These are phyloP conservation scores for Thoracochromis brauschi DNA, from an alignment of 2,113 vertebrate species.

Conservation along the genomic window DNA sequence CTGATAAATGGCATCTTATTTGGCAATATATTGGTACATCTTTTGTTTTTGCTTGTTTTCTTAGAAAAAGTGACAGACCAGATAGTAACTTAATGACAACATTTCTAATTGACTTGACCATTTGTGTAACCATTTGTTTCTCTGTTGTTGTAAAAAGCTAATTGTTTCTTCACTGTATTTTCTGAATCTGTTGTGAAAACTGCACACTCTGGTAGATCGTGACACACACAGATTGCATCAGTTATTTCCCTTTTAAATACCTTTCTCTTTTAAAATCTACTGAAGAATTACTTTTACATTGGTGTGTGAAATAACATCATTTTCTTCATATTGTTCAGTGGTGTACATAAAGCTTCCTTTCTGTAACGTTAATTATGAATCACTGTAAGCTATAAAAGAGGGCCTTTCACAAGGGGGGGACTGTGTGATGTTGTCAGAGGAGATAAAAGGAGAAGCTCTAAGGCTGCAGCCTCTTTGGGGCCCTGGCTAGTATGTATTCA, in stretches of 20 bases:
- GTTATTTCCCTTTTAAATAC: background rate
- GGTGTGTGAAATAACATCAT: background rate
- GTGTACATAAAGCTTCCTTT: background rate
- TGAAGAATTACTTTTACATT: background rate
- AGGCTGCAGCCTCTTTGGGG: constrained; percentile 57
- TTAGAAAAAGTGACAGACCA: background rate
- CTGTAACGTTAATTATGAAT: constrained; percentile 57
- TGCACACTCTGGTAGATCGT: background rate
- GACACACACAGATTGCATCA: background rate
- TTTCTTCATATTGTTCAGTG: background rate
- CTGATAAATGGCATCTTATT: background rate
- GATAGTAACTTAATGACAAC: background rate
- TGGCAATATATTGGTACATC: background rate
- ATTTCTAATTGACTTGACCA: background rate
- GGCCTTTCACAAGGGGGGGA: constrained; percentile 26
- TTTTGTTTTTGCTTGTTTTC: background rate
- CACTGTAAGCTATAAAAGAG: constrained; percentile 43
- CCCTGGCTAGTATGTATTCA: constrained; percentile 58
- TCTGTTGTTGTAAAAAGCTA: background rate
- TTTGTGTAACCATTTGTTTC: background rate
- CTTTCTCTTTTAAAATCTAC: background rate
- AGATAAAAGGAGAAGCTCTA: constrained; percentile 58
- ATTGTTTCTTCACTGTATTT: background rate
- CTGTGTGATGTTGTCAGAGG: constrained; percentile 52
- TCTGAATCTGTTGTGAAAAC: background rate